Evolutionary conservation across 2,888 invertebrate species (phyloP), one percentile per base, ranked within the genome.

Genomic region (Diachrysia chrysitis): DNA sequence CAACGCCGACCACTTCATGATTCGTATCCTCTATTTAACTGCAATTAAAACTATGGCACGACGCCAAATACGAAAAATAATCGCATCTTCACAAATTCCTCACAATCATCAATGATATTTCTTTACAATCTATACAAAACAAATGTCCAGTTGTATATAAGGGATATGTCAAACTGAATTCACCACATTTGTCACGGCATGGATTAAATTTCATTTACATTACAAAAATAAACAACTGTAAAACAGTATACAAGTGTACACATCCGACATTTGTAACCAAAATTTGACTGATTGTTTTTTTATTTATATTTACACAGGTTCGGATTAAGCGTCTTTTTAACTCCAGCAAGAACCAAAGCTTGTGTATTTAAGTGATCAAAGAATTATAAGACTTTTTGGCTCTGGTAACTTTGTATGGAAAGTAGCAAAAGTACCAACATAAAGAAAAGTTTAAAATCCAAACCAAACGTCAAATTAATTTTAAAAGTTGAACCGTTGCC

Each of bases 71-170:
- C 87, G 81, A 90, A 85, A 89, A 91, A 89, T 89, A 89, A 92
- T 94, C 92, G 92, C 95, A 95, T 95, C 92, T 94, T 94, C 89
- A 91, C 88, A 87, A 90, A 93, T 88, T 90, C 87, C 87, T 90
- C 74, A 77, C 76, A 78, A 85, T 86, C 78, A 81, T 91, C 85
- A 90, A 87, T 88, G 83, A 78, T 81, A 81, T 85, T 70, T 75
- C 66, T 63, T 63, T 69, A 71, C 62, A 76, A 79, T 73, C 59
- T 63, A 70, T 62, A 58, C 16, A 63, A 63, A 77, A 70, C 58
- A 69, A 73, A 78, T 66, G 59, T 69, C 25, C 55, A 57, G 67
- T 70, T 59, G 60, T 74, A 69, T 77, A 73, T 17, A 73, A 74
- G 61, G 61, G 58, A 75, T 77, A 67, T 72, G 67, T 68, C 62